phyloP scores from a whole-genome alignment of 2,113 vertebrate species.

The Callithrix jacchus region DNA sequence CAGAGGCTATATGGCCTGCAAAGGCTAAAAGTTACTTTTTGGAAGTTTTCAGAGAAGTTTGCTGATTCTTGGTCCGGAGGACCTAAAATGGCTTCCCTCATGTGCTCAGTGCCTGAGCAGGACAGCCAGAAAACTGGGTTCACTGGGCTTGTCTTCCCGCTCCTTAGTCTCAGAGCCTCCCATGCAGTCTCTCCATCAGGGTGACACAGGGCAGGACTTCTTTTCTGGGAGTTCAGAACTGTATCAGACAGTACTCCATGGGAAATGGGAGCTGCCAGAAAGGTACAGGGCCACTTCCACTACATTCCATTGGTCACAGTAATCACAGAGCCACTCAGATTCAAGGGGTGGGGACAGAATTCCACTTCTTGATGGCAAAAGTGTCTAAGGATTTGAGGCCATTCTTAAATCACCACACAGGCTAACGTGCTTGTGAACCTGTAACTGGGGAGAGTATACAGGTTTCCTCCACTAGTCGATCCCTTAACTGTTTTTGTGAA shows the following conservation, averaged over 20 bases:
- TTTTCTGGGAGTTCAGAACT: not conserved
- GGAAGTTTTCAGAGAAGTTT: not conserved
- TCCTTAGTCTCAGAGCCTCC: not conserved
- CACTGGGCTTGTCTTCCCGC: not conserved
- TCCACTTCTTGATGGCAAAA: not conserved
- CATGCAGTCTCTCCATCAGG: accelerated
- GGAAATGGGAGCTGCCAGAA: not conserved
- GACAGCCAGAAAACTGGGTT: not conserved
- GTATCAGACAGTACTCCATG: not conserved
- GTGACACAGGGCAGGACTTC: not conserved
- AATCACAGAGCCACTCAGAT: not conserved
- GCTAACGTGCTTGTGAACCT: not conserved
- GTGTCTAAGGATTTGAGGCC: not conserved
- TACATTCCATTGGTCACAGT: not conserved
- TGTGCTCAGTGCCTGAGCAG: not conserved
- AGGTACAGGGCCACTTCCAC: not conserved
- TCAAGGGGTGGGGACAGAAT: not conserved
- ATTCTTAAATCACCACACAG: not conserved
- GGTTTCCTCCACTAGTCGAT: not conserved
- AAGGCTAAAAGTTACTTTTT: not conserved
- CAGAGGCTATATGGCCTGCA: not conserved
- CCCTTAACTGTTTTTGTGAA: not conserved
- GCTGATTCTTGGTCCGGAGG: not conserved
- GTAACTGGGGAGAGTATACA: not conserved
- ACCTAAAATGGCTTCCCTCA: not conserved